Base-by-base conservation (phyloP, 2,888 invertebrate species). In the Matsumyia berberina region DNA sequence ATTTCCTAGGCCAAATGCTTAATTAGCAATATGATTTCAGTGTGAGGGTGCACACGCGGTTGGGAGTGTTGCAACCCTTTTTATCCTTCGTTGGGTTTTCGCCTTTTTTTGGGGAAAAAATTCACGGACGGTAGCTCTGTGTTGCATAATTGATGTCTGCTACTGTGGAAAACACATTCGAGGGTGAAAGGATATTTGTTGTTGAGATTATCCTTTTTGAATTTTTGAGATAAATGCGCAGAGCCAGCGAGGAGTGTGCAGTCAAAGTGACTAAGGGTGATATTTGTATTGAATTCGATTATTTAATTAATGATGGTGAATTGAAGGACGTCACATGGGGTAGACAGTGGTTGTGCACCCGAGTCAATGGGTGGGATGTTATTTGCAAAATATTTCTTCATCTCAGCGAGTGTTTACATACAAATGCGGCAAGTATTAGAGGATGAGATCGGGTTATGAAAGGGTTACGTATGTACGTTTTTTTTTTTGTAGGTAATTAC, bases 1-100 rank as follows among this genome's bases (percentile, higher is more conserved):
- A 87, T 87, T 87, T 87, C 86, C 86, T 79, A 80, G 74, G 51
- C 86, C 79, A 87, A 86, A 87, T 82, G 80, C 82, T 87, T 87
- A 87, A 87, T 87, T 87, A 87, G 86, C 82, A 86, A 86, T 87
- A 86, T 83, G 85, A 85, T 80, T 74, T 80, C 24, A 64, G 80
- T 55, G 70, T 69, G 53, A 69, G 62, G 46, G 35, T 46, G 39
- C 64, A 57, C 44, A 33, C 69, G 39, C 69, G n/a, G 57, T 55
- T 69, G 39, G 42, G 67, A 17, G 55, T 44, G 24, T 24, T 70
- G 80, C 74, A 80, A 85, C 85, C 85, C 85, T 85, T 85, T 83
- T 74, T 55, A 80, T 80, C 80, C 85, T 85, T 74, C 49, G 64
- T 19, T 70, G 69, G 57, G 24, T 46, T 60, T 62, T 58, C 1